Evolutionary conservation across 1,140 invertebrate genomes (phyloP), one percentile per base, ranked within the genome.

Genomic region (Ladona fulva): DNA sequence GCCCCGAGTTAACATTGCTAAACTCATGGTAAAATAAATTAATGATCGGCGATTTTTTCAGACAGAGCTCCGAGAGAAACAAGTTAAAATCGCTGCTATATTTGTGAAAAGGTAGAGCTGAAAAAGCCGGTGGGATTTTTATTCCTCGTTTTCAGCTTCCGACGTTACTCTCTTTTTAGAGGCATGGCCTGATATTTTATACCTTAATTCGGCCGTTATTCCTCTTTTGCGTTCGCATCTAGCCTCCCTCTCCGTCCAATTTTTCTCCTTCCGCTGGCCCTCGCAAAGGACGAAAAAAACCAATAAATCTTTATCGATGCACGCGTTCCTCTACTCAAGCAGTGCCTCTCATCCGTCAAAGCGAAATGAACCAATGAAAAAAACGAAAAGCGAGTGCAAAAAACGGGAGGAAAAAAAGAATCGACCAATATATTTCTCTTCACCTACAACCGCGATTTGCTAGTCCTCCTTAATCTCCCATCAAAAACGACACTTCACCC

Each of bases 231-330:
- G 29, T 66, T 66, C 52, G 52, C 16, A 66, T 66, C 52, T 12
- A 11, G 10, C 44, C 19, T 52, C 19, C 44, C 10, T 52, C 19
- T 52, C 44, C 19, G 10, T 52, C 44, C 10, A 52, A 66, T 66
- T 22, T 66, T 66, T 66, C n/a, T 66, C 12, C 52, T 22, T 66
- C 52, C 52, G n/a, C 52, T 19, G 14, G n/a, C n/a, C 52, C n/a
- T n/a, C n/a, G n/a, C 52, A 66, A 66, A 66, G n/a, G 52, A 66
- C 52, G 3, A 66, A 66, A 66, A 66, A 66, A 19, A 19, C 52
- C 52, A 66, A 66, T 66, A 66, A 66, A 66, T 66, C 52, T 66
- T 66, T 66, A 66, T 66, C 52, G 52, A 66, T 66, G 52, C 52
- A 16, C 52, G 52, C n/a, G 52, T 22, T 22, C 52, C 52, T 16